These are phyloP conservation scores for Chymomyza caudatula DNA, from an alignment of 2,888 invertebrate species.

Conservation along the genomic window DNA sequence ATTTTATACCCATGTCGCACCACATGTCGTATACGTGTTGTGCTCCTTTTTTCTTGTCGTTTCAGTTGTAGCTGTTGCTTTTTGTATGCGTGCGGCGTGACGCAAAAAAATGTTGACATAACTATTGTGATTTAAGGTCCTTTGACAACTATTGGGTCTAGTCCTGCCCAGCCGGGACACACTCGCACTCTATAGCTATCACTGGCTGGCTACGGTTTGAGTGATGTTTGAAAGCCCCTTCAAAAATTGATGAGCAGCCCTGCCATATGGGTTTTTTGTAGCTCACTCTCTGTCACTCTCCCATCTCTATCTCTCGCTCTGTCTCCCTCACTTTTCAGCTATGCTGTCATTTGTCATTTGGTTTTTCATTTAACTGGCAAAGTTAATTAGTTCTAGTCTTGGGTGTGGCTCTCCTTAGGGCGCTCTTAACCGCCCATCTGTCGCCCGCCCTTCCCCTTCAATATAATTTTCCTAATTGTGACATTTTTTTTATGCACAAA, in stretches of 20 bases:
- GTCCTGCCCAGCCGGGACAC: background rate
- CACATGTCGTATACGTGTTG: conserved; percentile 57
- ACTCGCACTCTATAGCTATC: background rate
- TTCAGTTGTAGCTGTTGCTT: background rate
- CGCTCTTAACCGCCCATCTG: no score
- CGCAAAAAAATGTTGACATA: background rate
- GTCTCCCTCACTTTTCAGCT: conserved; percentile 1
- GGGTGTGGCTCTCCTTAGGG: conserved; percentile 24
- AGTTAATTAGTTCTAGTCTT: conserved; percentile 53
- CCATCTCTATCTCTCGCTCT: no score
- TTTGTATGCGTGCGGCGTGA: background rate
- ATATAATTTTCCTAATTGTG: conserved; percentile 48
- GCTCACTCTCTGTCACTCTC: no score
- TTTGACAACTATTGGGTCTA: background rate
- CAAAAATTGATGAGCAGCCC: background rate
- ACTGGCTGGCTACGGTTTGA: background rate
- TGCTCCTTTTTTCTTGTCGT: conserved; percentile 1
- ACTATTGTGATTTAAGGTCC: background rate
- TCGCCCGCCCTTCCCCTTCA: background rate
- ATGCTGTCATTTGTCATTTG: conserved; percentile 44
- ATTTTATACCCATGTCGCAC: conserved; percentile 41
- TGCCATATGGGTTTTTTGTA: background rate
- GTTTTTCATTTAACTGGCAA: conserved; percentile 58
- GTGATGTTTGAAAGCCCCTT: background rate
- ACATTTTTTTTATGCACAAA: background rate